Conservation (phyloP, 2,888 invertebrate genomes). For the Spodoptera picta region DNA sequence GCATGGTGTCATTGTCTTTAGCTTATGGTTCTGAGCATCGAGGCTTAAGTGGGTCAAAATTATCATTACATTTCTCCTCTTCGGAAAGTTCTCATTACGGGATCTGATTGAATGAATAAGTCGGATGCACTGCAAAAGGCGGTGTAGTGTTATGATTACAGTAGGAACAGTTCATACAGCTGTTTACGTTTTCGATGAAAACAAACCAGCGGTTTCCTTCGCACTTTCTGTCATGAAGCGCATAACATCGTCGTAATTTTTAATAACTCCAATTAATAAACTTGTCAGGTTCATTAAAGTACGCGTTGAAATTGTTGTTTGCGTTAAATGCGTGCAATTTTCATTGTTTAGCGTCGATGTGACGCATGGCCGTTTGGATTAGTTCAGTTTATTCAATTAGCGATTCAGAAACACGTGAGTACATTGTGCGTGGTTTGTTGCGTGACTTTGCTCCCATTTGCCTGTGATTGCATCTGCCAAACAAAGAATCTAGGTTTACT, state of each 20-base stretch:
- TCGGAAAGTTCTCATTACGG: too few species aligned
- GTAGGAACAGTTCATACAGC: too few species aligned
- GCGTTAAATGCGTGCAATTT: constrained; percentile 42
- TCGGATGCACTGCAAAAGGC: too few species aligned
- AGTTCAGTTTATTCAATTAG: constrained; percentile 71
- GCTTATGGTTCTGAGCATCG: too few species aligned
- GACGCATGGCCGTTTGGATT: constrained; percentile 58
- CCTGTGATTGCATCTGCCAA: constrained; percentile 44
- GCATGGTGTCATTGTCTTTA: too few species aligned
- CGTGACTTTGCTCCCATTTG: constrained; percentile 51
- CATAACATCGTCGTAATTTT: constrained; percentile 19
- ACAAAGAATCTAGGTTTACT: constrained; percentile 27
- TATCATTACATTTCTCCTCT: too few species aligned
- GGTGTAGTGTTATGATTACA: too few species aligned
- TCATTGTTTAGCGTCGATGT: constrained; percentile 38
- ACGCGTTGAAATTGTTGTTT: constrained; percentile 26
- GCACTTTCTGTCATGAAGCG: constrained; percentile 10
- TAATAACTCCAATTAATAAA: constrained; percentile 37
- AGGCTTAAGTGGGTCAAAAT: too few species aligned
- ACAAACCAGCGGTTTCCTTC: too few species aligned
- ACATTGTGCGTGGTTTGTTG: constrained; percentile 55
- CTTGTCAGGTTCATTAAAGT: constrained; percentile 22
- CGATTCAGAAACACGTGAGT: constrained; percentile 61
- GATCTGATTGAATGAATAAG: too few species aligned
- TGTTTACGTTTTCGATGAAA: too few species aligned